Conservation (phyloP, 1,140 invertebrate species). For the Zaprionus davidi region DNA sequence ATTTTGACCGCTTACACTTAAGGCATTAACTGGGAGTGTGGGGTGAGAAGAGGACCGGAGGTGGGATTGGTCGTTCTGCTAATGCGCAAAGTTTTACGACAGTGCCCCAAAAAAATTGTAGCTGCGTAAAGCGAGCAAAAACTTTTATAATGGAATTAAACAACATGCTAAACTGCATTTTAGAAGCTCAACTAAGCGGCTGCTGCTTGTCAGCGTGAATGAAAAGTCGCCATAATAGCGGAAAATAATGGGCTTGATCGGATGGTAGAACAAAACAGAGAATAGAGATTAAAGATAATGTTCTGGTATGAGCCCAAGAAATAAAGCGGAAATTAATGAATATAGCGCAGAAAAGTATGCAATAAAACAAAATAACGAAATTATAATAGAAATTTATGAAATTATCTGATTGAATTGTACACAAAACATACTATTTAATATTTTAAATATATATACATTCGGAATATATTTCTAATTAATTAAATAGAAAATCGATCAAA, state of each 20-base stretch:
- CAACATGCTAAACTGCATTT: conserved; percentile 32
- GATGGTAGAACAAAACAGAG: neutral
- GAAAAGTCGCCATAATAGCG: conserved; percentile 1
- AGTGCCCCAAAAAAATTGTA: conserved; percentile 30
- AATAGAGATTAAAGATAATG: neutral
- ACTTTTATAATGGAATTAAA: conserved; percentile 58
- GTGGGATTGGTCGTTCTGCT: conserved; percentile 15
- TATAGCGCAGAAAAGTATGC: conserved; percentile 8
- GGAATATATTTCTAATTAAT: neutral
- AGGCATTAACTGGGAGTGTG: conserved; percentile 58
- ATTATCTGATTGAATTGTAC: neutral
- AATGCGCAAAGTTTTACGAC: conserved; percentile 61
- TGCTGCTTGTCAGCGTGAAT: conserved; percentile 27
- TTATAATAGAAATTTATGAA: neutral
- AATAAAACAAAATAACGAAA: neutral
- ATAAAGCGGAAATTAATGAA: neutral
- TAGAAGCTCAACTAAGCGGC: conserved; percentile 15
- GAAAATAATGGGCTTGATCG: neutral
- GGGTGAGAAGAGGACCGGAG: neutral
- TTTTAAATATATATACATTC: too few species aligned
- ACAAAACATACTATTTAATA: neutral
- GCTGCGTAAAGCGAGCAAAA: conserved; percentile 40
- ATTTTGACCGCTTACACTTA: conserved; percentile 55
- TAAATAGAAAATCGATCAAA: neutral
- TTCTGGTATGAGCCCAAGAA: neutral